Conservation (phyloP, 1,140 invertebrate genomes). For the Drosophila trapezifrons region DNA sequence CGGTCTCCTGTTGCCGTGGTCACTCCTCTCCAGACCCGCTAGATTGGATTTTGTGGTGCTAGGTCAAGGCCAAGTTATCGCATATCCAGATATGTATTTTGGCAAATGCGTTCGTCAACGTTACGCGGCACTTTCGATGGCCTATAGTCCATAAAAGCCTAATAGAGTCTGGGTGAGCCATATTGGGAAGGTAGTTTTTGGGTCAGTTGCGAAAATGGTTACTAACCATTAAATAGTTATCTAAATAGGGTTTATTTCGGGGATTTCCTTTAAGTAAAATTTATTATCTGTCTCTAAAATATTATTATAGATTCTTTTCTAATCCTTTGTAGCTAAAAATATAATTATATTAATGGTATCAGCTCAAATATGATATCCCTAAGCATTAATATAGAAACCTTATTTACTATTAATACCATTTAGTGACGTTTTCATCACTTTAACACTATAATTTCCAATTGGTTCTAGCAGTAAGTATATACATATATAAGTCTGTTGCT, state of each 20-base stretch:
- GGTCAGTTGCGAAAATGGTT: not conserved
- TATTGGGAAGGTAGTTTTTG: not conserved
- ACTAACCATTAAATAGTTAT: not conserved
- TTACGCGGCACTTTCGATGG: conserved; percentile 24
- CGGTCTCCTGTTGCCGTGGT: conserved; percentile 37
- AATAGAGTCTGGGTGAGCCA: not conserved
- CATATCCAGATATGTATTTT: conserved; percentile 31
- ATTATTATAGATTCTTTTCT: not conserved
- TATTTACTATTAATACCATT: too few relatives aligned
- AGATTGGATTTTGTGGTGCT: conserved; percentile 56
- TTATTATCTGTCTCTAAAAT: not conserved
- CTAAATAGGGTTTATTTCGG: not conserved
- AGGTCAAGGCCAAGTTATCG: conserved; percentile 68
- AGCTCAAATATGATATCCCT: too few relatives aligned
- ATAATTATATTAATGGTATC: not conserved
- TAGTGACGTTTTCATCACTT: too few relatives aligned
- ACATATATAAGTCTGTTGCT: too few relatives aligned
- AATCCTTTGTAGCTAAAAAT: not conserved
- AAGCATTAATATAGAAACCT: not conserved
- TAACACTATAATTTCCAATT: too few relatives aligned
- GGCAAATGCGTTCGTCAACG: conserved; percentile 47
- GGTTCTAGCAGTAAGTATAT: too few relatives aligned
- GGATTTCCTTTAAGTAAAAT: not conserved
- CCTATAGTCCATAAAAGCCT: conserved; percentile 10
- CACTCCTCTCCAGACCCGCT: not conserved